phyloP scores from a whole-genome alignment of 1,140 invertebrate genomes.

The Pogonus chalceus region DNA sequence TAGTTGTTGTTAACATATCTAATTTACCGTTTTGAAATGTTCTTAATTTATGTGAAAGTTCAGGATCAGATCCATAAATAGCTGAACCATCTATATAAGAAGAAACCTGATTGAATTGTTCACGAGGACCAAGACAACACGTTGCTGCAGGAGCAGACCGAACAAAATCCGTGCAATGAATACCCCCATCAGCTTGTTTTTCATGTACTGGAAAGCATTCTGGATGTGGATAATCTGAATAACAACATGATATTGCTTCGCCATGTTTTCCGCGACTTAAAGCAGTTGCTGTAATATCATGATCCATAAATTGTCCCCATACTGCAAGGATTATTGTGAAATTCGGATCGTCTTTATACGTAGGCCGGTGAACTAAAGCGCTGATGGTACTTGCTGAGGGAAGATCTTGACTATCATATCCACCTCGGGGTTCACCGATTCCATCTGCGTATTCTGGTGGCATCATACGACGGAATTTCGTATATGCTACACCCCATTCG shows the following conservation, averaged over 20 bases:
- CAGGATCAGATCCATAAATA: slow-evolving; percentile 61
- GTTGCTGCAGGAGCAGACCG: slow-evolving; percentile 75
- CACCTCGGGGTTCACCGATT: slow-evolving; percentile 52
- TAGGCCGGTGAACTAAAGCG: slow-evolving; percentile 57
- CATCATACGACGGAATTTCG: slow-evolving; percentile 62
- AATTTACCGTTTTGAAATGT: slow-evolving; percentile 47
- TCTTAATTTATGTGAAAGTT: slow-evolving; percentile 44
- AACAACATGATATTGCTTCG: slow-evolving; percentile 54
- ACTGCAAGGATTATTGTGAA: slow-evolving; percentile 75
- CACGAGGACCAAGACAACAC: slow-evolving; percentile 69
- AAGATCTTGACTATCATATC: slow-evolving; percentile 41
- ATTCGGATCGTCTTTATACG: slow-evolving; percentile 55
- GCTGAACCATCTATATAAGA: slow-evolving; percentile 85
- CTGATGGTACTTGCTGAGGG: slow-evolving; percentile 68
- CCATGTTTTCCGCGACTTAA: slow-evolving; percentile 55
- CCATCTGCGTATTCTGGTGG: slow-evolving; percentile 70
- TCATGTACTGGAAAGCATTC: slow-evolving; percentile 72
- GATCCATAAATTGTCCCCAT: slow-evolving; percentile 94
- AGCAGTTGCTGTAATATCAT: slow-evolving; percentile 82
- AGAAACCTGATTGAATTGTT: slow-evolving; percentile 86
- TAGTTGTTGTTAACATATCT: slow-evolving; percentile 49
- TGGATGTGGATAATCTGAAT: slow-evolving; percentile 45
- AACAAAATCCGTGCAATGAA: slow-evolving; percentile 75
- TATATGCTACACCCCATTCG: slow-evolving; percentile 60
- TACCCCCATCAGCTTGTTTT: slow-evolving; percentile 52